Evolutionary conservation across 2,888 invertebrate species (phyloP).

Genomic region (Thyatira batis): DNA sequence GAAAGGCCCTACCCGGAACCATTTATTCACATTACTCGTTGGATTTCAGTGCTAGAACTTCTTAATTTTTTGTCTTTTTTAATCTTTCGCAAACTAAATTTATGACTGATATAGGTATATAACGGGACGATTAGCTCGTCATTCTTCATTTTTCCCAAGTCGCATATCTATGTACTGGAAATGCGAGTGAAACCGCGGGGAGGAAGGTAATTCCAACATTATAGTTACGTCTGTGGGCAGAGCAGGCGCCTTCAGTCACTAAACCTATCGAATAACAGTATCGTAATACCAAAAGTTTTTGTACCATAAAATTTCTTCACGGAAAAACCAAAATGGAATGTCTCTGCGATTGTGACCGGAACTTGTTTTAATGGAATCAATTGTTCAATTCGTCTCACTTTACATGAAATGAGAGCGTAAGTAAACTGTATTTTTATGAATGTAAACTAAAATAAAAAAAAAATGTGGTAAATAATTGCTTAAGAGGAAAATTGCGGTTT

Average conservation of each 20-base stretch:
- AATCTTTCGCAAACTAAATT: too few relatives aligned
- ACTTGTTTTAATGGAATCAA: background rate
- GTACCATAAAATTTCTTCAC: background rate
- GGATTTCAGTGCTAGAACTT: too few relatives aligned
- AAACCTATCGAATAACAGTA: background rate
- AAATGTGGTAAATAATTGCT: background rate
- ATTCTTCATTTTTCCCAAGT: too few relatives aligned
- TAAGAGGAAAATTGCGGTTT: conserved; percentile 14
- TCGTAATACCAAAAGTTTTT: background rate
- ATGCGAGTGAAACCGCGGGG: too few relatives aligned
- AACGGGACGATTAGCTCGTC: too few relatives aligned
- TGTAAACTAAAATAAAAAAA: background rate
- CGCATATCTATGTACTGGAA: too few relatives aligned
- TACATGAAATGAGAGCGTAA: background rate
- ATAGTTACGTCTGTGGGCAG: background rate
- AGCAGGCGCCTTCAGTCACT: background rate
- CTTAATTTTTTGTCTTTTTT: too few relatives aligned
- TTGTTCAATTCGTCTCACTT: background rate
- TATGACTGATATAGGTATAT: too few relatives aligned
- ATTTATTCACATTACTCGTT: too few relatives aligned
- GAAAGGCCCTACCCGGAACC: too few relatives aligned
- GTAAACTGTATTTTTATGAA: background rate
- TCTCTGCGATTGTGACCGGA: background rate
- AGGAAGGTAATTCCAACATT: too few relatives aligned
- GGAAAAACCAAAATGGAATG: background rate